Percentiles rank a stretch among this genome's conserved stretches.
These are phyloP conservation scores for Nipponia nippon DNA, from an alignment of 2,113 vertebrate species.

Conservation along the genomic window DNA sequence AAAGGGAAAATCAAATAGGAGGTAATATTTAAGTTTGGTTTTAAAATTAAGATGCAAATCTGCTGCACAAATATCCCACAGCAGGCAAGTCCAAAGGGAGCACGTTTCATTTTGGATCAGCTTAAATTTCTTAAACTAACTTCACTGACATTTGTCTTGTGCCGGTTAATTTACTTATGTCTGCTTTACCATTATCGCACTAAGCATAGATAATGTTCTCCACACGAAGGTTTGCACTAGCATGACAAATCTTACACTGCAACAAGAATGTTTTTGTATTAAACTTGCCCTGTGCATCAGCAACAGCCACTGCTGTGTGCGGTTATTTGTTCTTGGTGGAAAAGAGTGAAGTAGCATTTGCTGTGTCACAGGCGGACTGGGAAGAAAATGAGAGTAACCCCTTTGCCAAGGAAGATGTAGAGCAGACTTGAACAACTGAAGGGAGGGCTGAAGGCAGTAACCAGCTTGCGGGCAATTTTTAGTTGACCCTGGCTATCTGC, in stretches of 20 bases:
- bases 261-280: not conserved
- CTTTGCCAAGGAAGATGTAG: not conserved
- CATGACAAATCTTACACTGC: not conserved
- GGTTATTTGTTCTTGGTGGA: not conserved
- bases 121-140: slow-evolving; percentile 34
- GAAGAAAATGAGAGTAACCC: not conserved
- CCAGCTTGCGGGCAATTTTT: not conserved
- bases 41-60: slow-evolving; percentile 59
- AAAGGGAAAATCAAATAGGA: not conserved
- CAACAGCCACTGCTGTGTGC: not conserved
- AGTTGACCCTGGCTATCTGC: not conserved
- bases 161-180: not conserved
- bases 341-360: not conserved
- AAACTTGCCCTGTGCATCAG: not conserved
- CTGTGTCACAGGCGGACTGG: not conserved
- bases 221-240: not conserved
- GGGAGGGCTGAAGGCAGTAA: not conserved
- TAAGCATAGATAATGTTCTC: slow-evolving; percentile 2
- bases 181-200: not conserved
- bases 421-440: not conserved
- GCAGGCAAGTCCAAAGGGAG: not conserved
- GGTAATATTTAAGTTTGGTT: slow-evolving; percentile 34
- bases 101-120: slow-evolving; percentile 21
- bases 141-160: slow-evolving; percentile 37
- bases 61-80: slow-evolving; percentile 16